These are phyloP conservation scores for Notamacropus eugenii DNA, from an alignment of 2,797 vertebrate species.

Conservation along the genomic window DNA sequence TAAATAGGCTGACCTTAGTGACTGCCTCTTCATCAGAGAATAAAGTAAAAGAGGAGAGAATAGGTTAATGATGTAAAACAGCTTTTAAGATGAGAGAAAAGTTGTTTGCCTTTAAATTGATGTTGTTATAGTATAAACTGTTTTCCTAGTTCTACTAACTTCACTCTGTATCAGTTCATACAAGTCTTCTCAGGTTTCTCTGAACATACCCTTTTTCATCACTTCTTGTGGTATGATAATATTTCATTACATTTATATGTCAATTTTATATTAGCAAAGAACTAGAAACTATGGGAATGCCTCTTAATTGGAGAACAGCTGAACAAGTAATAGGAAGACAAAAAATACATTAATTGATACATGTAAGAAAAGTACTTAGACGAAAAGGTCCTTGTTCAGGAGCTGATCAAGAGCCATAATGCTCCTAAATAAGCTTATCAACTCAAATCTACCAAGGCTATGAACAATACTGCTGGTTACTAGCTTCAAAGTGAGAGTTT, in stretches of 20 bases:
- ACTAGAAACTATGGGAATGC: not conserved
- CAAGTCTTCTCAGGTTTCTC: not conserved
- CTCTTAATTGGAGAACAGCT: not conserved
- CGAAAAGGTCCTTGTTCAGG: not conserved
- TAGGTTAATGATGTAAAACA: too few relatives aligned
- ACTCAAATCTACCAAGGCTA: not conserved
- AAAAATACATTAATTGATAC: not conserved
- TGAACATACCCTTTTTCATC: not conserved
- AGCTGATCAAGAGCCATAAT: not conserved
- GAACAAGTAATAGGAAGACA: not conserved
- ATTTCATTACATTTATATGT: not conserved
- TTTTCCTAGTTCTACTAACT: too few relatives aligned
- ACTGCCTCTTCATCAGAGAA: too few relatives aligned
- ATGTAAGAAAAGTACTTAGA: not conserved
- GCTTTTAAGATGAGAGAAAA: too few relatives aligned
- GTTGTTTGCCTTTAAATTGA: too few relatives aligned
- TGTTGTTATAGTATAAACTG: too few relatives aligned
- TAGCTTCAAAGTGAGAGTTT: not conserved
- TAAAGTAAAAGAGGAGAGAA: too few relatives aligned
- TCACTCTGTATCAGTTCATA: not conserved
- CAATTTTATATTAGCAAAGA: not conserved
- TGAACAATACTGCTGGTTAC: not conserved
- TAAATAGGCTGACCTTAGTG: too few relatives aligned
- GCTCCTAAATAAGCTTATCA: not conserved
- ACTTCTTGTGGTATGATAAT: not conserved